Conservation (phyloP, 2,113 vertebrate genomes). For the Thalassoma bifasciatum region DNA sequence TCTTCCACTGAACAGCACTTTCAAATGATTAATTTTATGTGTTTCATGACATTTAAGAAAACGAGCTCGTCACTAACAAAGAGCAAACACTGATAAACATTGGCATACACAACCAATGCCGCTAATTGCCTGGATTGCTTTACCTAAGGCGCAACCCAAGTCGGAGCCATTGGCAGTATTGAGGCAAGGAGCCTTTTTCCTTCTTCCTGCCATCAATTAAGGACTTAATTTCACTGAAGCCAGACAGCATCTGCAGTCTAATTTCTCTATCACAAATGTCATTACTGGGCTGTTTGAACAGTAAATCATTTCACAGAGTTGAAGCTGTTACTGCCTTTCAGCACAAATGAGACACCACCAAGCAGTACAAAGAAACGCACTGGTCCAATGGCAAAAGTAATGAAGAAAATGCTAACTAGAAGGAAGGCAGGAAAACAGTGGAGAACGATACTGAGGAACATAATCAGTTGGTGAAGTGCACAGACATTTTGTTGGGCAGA, state of each 20-base stretch:
- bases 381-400: constrained; percentile 42
- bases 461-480: neutral
- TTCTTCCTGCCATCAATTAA: constrained; percentile 71
- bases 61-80: constrained; percentile 7
- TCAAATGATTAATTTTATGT: constrained; percentile 38
- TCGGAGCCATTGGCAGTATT: constrained; percentile 26
- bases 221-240: constrained; percentile 69
- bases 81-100: constrained; percentile 27
- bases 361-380: constrained; percentile 39
- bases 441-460: constrained; percentile 26
- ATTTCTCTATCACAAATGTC: constrained; percentile 76
- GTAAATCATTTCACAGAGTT: constrained; percentile 71
- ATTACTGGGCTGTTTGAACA: constrained; percentile 77
- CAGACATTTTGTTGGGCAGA: too few relatives aligned
- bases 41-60: constrained; percentile 48
- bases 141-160: constrained; percentile 29
- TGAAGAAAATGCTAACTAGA: constrained; percentile 40
- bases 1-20: neutral
- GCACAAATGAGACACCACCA: constrained; percentile 57
- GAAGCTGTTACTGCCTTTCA: constrained; percentile 43
- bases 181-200: constrained; percentile 47
- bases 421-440: constrained; percentile 20
- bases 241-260: constrained; percentile 63
- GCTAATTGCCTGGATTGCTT: constrained; percentile 45
- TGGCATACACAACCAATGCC: constrained; percentile 32